Percentiles rank a stretch among this genome's conserved stretches.
phyloP scores from a whole-genome alignment of 2,113 vertebrate genomes.

The Ctenomys sociabilis region DNA sequence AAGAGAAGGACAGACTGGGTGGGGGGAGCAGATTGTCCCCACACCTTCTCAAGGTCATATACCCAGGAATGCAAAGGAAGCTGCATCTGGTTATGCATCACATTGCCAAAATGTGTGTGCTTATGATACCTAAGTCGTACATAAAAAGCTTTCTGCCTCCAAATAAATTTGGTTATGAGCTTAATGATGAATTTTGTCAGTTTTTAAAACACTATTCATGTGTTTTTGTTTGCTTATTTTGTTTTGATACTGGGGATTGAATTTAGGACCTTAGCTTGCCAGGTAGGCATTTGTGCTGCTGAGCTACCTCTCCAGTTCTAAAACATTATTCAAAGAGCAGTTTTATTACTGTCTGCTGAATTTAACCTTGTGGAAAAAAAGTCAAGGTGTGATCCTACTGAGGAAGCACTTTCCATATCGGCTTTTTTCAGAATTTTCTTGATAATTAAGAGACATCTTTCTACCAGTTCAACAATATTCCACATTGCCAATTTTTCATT shows the following conservation, averaged over 20 bases:
- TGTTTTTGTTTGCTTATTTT: too few species aligned
- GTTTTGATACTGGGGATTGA: too few species aligned
- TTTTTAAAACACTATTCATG: background rate
- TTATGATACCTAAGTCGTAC: background rate
- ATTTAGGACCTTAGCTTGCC: too few species aligned
- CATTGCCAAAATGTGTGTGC: background rate
- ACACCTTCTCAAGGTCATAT: background rate
- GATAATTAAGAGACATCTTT: background rate
- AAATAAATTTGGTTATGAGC: slow-evolving; percentile 18
- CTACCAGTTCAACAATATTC: background rate
- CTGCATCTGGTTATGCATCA: background rate
- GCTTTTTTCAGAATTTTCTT: background rate
- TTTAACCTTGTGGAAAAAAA: background rate
- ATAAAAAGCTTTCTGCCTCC: background rate
- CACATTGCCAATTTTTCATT: too few species aligned
- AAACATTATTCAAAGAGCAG: background rate
- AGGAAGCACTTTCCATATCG: background rate
- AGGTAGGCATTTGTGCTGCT: too few species aligned
- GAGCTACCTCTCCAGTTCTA: too few species aligned
- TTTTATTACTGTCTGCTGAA: slow-evolving; percentile 46
- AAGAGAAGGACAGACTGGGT: too few species aligned
- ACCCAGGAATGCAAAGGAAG: background rate
- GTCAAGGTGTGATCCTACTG: background rate
- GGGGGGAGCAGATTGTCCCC: too few species aligned
- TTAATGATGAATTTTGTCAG: slow-evolving; percentile 13